Evolutionary conservation across 2,888 invertebrate genomes (phyloP).

Genomic region (Cerastoderma edule): DNA sequence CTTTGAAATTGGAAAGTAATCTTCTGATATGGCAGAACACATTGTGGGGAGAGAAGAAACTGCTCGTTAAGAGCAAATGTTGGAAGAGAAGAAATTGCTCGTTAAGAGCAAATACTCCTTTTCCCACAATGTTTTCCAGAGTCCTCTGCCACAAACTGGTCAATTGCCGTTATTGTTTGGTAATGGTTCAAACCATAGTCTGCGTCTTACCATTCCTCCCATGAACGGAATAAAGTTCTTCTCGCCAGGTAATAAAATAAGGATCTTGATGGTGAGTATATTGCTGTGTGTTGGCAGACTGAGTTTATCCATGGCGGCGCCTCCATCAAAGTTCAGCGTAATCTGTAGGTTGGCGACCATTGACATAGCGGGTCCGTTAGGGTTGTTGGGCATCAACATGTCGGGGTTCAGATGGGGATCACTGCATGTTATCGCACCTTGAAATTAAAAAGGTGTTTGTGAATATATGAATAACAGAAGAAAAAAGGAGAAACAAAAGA

Average conservation of each 20-base stretch:
- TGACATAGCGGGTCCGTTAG: constrained; percentile 39
- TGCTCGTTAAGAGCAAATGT: too few species aligned
- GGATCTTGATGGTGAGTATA: constrained; percentile 43
- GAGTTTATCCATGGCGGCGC: constrained; percentile 43
- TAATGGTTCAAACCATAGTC: too few species aligned
- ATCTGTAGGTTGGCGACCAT: constrained; percentile 27
- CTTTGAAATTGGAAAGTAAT: too few species aligned
- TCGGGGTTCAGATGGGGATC: constrained; percentile 22
- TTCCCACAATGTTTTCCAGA: too few species aligned
- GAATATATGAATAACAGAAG: too few species aligned
- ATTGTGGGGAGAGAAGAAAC: too few species aligned
- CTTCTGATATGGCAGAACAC: too few species aligned
- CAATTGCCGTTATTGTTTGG: too few species aligned
- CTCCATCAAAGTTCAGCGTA: constrained; percentile 41
- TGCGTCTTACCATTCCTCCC: constrained; percentile 38
- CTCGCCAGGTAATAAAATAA: constrained; percentile 45
- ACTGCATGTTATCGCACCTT: constrained; percentile 27
- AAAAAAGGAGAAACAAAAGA: too few species aligned
- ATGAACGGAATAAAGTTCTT: constrained; percentile 33
- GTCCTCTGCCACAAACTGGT: too few species aligned
- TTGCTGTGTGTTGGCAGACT: constrained; percentile 40
- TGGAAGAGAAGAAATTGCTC: too few species aligned
- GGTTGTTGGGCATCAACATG: constrained; percentile 27
- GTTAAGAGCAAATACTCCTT: too few species aligned
- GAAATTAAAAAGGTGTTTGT: constrained; percentile 10